A percentile compares a stretch with the other conserved stretches of the same genome.
Evolutionary conservation across 1,140 invertebrate genomes (phyloP).

Genomic region (honey bee (Apis mellifera)): Amel_HAv3.1 CM009936.2:10690501-10691000

Average conservation of each 20-base stretch:
- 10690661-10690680: not conserved
- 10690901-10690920: too few species aligned
- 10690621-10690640: constrained; percentile 21
- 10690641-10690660: constrained; percentile 2
- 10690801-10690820: constrained; percentile 27
- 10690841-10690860: too few species aligned
- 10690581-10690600: not conserved
- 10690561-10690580: not conserved
- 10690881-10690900: too few species aligned
- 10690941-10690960: too few species aligned
- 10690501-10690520: too few species aligned
- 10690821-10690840: constrained; percentile 6
- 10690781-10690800: constrained; percentile 23
- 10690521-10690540: not conserved
- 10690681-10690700: constrained; percentile 45
- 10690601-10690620: not conserved
- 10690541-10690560: not conserved
- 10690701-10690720: constrained; percentile 17
- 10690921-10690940: too few species aligned
- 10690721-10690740: constrained; percentile 30
- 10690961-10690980: too few species aligned
- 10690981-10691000: too few species aligned
- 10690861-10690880: not conserved
- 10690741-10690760: constrained; percentile 34
- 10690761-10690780: constrained; percentile 46